Evolutionary conservation across 1,140 invertebrate genomes (phyloP).

Genomic region (Cydia pomonella): DNA sequence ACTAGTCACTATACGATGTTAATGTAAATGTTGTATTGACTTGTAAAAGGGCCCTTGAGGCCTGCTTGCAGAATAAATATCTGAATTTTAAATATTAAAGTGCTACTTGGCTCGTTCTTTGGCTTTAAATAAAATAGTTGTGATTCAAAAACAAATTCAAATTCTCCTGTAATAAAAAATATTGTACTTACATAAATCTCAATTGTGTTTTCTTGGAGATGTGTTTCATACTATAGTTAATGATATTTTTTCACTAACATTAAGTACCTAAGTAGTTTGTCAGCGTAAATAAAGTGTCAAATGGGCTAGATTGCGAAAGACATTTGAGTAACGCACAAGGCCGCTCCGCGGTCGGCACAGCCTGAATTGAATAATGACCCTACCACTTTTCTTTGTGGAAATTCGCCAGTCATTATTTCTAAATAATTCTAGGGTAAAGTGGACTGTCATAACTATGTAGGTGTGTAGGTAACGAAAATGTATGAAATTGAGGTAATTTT

Average conservation of each 20-base stretch:
- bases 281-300: constrained; percentile 3
- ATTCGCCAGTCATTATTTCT: constrained; percentile 43
- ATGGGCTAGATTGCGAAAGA: constrained; percentile 13
- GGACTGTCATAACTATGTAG: constrained; percentile 33
- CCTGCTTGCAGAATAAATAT: too few species aligned
- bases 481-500: background rate
- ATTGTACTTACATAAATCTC: too few species aligned
- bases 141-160: too few species aligned
- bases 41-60: too few species aligned
- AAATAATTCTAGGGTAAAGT: constrained; percentile 37
- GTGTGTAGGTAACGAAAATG: background rate
- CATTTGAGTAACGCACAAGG: constrained; percentile 12
- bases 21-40: too few species aligned
- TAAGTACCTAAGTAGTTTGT: background rate
- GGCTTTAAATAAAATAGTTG: too few species aligned
- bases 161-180: too few species aligned
- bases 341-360: constrained; percentile 32
- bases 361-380: constrained; percentile 41
- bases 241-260: background rate
- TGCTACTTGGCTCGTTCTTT: too few species aligned
- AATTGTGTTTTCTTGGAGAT: too few species aligned
- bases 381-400: constrained; percentile 39
- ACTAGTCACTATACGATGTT: too few species aligned
- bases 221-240: too few species aligned
- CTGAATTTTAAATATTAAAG: too few species aligned